A percentile compares a stretch with the other conserved stretches of the same genome.
Conservation (phyloP, 2,797 vertebrate species). For the Phylloscopus collybita region DNA sequence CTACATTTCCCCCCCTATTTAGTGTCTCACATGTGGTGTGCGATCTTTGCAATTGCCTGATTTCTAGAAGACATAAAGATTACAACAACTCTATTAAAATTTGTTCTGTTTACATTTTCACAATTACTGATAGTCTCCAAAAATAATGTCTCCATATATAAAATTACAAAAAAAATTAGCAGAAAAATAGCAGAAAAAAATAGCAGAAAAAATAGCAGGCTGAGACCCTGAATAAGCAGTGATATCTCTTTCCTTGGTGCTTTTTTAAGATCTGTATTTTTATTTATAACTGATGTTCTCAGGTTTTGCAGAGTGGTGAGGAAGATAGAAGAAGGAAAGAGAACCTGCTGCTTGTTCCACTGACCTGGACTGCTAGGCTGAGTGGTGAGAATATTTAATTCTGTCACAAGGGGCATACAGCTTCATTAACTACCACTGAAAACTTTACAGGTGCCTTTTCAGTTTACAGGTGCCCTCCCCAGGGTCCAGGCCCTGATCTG, state of each 20-base stretch:
- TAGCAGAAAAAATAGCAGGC: background rate
- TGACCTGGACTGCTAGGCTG: background rate
- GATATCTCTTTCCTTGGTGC: background rate
- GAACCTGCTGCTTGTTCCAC: background rate
- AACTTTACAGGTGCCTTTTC: background rate
- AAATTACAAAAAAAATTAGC: background rate
- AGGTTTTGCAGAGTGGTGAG: background rate
- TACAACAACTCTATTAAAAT: background rate
- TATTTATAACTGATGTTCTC: background rate
- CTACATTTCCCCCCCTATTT: background rate
- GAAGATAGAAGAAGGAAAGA: background rate
- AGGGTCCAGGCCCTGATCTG: background rate
- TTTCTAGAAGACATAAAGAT: background rate
- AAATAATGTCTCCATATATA: background rate
- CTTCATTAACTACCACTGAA: background rate
- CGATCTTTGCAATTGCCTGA: background rate
- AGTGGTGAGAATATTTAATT: background rate
- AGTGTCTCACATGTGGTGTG: background rate
- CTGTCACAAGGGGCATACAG: background rate
- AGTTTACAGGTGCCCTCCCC: background rate
- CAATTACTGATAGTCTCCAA: background rate
- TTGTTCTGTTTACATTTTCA: background rate
- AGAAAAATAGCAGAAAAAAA: background rate
- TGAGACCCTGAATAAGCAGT: background rate
- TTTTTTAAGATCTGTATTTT: background rate